Evolutionary conservation across 2,888 invertebrate species (phyloP), one percentile per base, ranked within the genome.

Genomic region (Drosophila atroscutellata): DNA sequence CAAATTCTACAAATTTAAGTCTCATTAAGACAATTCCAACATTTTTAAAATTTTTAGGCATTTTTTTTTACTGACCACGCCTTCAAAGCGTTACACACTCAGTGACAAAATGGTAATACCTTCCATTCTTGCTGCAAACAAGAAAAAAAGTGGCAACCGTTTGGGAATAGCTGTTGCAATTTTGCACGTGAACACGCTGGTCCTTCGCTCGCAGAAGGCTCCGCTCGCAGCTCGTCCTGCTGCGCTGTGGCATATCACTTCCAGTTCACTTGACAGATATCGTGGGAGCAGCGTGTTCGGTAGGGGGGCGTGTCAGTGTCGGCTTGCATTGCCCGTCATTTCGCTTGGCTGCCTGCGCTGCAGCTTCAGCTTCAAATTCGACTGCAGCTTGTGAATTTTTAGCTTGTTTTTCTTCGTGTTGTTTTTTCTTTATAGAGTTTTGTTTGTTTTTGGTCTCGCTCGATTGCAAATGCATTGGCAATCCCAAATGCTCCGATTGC

Each of bases 211-310:
- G 59, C 45, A 49, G 42, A 20, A 20, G 42, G 52, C 45, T 75
- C 18, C 15, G 15, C 34, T 37, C 15, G 26, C 54, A 18, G 52
- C 34, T 24, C 55, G 50, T 59, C 55, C 61, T 54, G 61, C 55
- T 54, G 37, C 39, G 51, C 57, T 63, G n/a, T 57, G 68, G 72
- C 88, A 75, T 89, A 90, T 89, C 88, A 87, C 88, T 87, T 87
- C 85, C 86, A 90, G 88, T 89, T 87, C 90, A 87, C 77, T 87
- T 90, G 90, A 85, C 90, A 87, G 87, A 86, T 83, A 90, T 72
- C 73, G 83, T 34, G 72, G 64, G n/a, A 28, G 51, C 45, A 7
- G 15, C 45, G 3, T 5, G 15, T 2, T 3, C 20, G 20, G 13
- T 7, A 15, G 8, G 56, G 77, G 64, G 39, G 54, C 54, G 26